phyloP scores from a whole-genome alignment of 1,140 invertebrate species.

The Tetragnatha versicolor region DNA sequence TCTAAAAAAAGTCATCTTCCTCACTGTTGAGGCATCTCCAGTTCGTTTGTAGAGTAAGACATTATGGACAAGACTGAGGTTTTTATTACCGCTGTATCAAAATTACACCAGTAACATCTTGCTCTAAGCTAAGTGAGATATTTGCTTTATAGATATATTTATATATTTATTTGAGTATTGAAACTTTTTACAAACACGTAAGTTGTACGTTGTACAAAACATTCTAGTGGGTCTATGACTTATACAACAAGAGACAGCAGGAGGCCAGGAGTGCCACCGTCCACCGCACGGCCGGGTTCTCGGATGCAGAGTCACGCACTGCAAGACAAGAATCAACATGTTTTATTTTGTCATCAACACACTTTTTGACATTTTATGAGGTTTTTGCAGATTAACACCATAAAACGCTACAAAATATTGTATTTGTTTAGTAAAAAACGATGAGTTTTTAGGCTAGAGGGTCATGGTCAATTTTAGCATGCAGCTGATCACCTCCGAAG shows the following conservation, averaged over 20 bases:
- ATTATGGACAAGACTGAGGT: neutral
- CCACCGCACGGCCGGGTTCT: slow-evolving; percentile 49
- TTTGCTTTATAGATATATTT: slow-evolving; percentile 32
- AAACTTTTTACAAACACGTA: slow-evolving; percentile 53
- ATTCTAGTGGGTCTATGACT: slow-evolving; percentile 50
- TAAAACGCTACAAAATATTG: too few species aligned
- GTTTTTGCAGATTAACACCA: too few species aligned
- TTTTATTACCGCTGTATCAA: slow-evolving; percentile 28
- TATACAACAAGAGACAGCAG: slow-evolving; percentile 51
- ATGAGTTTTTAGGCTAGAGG: too few species aligned
- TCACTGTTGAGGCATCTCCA: too few species aligned
- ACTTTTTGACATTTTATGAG: too few species aligned
- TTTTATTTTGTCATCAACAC: neutral
- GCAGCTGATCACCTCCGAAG: too few species aligned
- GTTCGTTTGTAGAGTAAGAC: neutral
- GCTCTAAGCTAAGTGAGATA: neutral
- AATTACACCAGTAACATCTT: slow-evolving; percentile 22
- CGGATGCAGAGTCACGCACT: slow-evolving; percentile 45
- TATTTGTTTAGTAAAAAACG: too few species aligned
- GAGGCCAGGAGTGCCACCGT: slow-evolving; percentile 45
- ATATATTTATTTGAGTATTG: slow-evolving; percentile 54
- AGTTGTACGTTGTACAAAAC: slow-evolving; percentile 50
- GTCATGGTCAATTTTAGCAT: too few species aligned
- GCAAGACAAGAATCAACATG: slow-evolving; percentile 32
- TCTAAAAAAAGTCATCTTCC: too few species aligned